Evolutionary conservation across 2,113 vertebrate genomes (phyloP).

Genomic region (Podarcis raffonei): DNA sequence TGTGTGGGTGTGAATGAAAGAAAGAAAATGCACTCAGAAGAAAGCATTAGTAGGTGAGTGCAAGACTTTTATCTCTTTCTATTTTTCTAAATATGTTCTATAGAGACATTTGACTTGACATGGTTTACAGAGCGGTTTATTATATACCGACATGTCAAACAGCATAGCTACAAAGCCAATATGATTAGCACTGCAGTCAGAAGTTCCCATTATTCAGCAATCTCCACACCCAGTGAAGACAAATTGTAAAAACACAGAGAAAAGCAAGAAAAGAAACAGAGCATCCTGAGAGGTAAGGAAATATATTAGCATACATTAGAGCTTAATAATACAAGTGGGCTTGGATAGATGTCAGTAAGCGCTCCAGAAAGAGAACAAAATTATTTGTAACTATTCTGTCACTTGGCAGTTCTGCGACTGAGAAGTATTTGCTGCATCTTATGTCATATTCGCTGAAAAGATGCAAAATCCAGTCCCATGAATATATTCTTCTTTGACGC

Average conservation of each 20-base stretch:
- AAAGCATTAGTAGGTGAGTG: neutral
- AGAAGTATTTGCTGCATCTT: neutral
- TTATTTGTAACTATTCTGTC: conserved; percentile 23
- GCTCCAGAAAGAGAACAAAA: neutral
- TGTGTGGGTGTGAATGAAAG: neutral
- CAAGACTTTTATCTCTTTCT: neutral
- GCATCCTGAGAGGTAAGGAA: neutral
- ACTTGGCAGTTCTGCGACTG: conserved; percentile 13
- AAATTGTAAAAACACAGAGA: conserved; percentile 1
- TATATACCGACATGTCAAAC: conserved; percentile 4
- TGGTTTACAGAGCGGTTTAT: conserved; percentile 6
- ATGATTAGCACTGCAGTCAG: conserved; percentile 1
- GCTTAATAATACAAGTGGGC: neutral
- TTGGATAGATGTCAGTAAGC: conserved; percentile 5
- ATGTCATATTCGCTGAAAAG: neutral
- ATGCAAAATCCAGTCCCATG: neutral
- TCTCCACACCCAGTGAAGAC: neutral
- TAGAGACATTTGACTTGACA: conserved; percentile 2
- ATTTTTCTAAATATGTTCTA: neutral
- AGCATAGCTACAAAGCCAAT: neutral
- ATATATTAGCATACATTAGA: conserved; percentile 14
- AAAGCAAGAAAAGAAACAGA: neutral
- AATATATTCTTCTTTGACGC: neutral
- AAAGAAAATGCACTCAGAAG: neutral
- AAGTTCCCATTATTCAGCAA: conserved; percentile 19